Conservation (phyloP, 2,888 invertebrate species). For the Macaria liturata region DNA sequence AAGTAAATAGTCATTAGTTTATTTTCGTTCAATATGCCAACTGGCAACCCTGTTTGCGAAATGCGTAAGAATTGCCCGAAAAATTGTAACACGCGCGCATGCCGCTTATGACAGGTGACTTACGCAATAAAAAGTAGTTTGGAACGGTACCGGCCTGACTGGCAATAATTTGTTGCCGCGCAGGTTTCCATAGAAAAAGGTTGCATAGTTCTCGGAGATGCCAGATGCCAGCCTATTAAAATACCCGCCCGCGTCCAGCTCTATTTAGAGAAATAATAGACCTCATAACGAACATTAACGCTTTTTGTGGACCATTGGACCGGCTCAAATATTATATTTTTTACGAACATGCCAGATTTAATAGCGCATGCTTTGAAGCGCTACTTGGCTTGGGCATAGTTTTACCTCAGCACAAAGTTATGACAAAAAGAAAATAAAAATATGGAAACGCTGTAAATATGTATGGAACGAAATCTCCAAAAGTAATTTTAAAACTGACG, state of each 20-base stretch:
- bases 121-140: constrained; percentile 40
- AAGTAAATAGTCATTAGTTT: constrained; percentile 16
- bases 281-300: constrained; percentile 51
- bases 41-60: constrained; percentile 21
- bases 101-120: constrained; percentile 38
- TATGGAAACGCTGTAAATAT: too few relatives aligned
- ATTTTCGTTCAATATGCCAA: constrained; percentile 14
- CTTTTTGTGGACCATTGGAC: constrained; percentile 19
- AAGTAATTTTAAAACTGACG: too few relatives aligned
- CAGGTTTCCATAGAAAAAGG: constrained; percentile 50
- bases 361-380: constrained; percentile 14
- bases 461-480: too few relatives aligned
- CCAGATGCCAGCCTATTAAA: constrained; percentile 65
- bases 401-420: too few relatives aligned
- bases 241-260: constrained; percentile 70
- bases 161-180: constrained; percentile 51
- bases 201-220: constrained; percentile 48
- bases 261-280: constrained; percentile 74
- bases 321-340: constrained; percentile 25
- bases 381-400: constrained; percentile 2
- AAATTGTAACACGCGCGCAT: constrained; percentile 27
- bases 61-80: constrained; percentile 22
- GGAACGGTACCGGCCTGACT: constrained; percentile 49
- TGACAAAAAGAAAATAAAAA: too few relatives aligned
- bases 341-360: constrained; percentile 24